These are phyloP conservation scores for Chrysina gloriosa DNA, from an alignment of 2,888 invertebrate species.

Conservation along the genomic window DNA sequence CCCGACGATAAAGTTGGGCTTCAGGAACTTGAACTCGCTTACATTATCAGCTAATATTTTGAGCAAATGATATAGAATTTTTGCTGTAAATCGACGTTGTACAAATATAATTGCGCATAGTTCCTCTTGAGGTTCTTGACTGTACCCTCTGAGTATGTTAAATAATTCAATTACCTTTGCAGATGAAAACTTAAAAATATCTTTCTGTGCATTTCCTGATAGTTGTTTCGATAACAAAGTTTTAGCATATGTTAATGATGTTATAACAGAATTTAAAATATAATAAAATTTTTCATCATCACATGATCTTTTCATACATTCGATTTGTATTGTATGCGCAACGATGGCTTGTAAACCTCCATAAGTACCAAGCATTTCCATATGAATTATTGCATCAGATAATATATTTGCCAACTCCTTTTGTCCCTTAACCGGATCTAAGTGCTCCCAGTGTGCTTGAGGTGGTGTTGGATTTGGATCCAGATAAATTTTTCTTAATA, in stretches of 20 bases:
- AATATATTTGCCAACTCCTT: slow-evolving; percentile 55
- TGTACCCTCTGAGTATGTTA: slow-evolving; percentile 71
- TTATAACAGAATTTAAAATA: slow-evolving; percentile 60
- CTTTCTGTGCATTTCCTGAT: slow-evolving; percentile 61
- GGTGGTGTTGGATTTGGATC: neutral
- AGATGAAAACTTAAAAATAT: slow-evolving; percentile 72
- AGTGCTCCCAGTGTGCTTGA: slow-evolving; percentile 46
- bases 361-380: slow-evolving; percentile 69
- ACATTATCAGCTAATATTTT: slow-evolving; percentile 66
- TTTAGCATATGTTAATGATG: slow-evolving; percentile 66
- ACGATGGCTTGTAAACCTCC: slow-evolving; percentile 72
- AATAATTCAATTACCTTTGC: slow-evolving; percentile 75
- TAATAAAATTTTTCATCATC: slow-evolving; percentile 60
- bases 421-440: slow-evolving; percentile 55
- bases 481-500: slow-evolving; percentile 1
- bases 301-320: slow-evolving; percentile 69
- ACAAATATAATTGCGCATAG: slow-evolving; percentile 81
- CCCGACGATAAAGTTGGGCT: slow-evolving; percentile 81
- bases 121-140: slow-evolving; percentile 64
- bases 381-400: slow-evolving; percentile 60
- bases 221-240: slow-evolving; percentile 69
- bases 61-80: slow-evolving; percentile 77
- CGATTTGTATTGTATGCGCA: slow-evolving; percentile 72
- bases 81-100: slow-evolving; percentile 78
- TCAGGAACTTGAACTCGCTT: slow-evolving; percentile 69